phyloP scores from a whole-genome alignment of 2,888 invertebrate genomes.

The Merodon equestris region DNA sequence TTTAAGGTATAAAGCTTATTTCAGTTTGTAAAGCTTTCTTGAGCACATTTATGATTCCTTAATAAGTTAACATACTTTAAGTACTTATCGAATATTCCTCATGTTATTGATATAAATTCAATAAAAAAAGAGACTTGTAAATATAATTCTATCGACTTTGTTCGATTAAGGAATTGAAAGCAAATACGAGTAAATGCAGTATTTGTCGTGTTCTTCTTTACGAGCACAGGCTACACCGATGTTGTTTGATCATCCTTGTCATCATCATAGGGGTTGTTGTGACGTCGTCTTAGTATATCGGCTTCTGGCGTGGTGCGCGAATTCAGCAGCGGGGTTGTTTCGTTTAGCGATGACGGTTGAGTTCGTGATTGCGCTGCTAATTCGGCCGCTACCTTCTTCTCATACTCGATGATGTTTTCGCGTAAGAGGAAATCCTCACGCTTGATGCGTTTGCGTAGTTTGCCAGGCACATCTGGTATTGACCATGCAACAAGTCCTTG shows the following conservation, averaged over 20 bases:
- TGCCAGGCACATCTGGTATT: slow-evolving; percentile 87
- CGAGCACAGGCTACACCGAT: slow-evolving; percentile 70
- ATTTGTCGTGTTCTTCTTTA: slow-evolving; percentile 17
- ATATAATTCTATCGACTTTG: slow-evolving; percentile 17
- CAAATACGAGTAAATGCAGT: slow-evolving; percentile 62
- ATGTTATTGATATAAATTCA: slow-evolving; percentile 9
- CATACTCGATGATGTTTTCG: slow-evolving; percentile 86
- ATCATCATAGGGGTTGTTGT: slow-evolving; percentile 54
- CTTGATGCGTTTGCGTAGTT: slow-evolving; percentile 85
- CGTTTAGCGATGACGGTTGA: background rate
- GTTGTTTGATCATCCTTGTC: slow-evolving; percentile 71
- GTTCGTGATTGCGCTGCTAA: slow-evolving; percentile 7
- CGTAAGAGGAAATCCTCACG: slow-evolving; percentile 86
- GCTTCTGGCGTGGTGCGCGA: slow-evolving; percentile 35
- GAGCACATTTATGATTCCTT: slow-evolving; percentile 46
- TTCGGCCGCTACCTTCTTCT: slow-evolving; percentile 78
- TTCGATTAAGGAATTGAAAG: slow-evolving; percentile 36
- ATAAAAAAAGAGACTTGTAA: slow-evolving; percentile 10
- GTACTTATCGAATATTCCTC: slow-evolving; percentile 40
- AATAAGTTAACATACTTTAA: slow-evolving; percentile 23
- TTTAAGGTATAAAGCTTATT: slow-evolving; percentile 45
- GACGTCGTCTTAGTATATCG: slow-evolving; percentile 57
- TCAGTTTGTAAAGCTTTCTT: slow-evolving; percentile 57
- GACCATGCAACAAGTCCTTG: slow-evolving; percentile 87
- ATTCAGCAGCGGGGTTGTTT: slow-evolving; percentile 22